Evolutionary conservation across 2,113 vertebrate species (phyloP).

Genomic region (Piaya cayana): DNA sequence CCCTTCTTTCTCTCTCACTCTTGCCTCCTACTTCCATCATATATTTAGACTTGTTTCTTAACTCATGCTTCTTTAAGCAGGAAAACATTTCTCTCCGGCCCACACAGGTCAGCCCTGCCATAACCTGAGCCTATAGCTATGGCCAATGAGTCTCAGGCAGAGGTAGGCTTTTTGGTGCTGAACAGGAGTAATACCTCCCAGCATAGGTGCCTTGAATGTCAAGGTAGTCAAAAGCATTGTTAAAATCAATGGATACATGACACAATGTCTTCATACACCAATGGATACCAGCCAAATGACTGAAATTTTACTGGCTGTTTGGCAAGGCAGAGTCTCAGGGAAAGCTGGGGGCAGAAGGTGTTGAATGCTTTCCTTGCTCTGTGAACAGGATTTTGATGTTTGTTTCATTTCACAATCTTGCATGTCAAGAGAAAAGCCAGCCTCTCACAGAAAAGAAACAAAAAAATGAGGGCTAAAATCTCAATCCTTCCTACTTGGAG

Average conservation of each 20-base stretch:
- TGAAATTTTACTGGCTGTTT: neutral
- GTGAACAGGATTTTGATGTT: neutral
- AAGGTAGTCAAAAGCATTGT: neutral
- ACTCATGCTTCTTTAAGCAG: neutral
- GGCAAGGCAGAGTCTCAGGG: neutral
- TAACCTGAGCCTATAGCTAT: neutral
- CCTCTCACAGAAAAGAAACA: neutral
- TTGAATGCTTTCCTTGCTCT: neutral
- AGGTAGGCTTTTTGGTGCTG: neutral
- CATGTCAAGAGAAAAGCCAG: neutral
- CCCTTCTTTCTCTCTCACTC: neutral
- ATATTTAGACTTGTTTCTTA: conserved; percentile 8
- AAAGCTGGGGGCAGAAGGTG: accelerated
- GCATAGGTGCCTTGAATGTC: neutral
- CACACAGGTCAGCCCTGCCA: neutral
- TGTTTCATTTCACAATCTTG: neutral
- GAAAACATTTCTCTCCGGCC: neutral
- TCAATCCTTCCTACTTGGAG: neutral
- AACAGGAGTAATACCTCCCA: neutral
- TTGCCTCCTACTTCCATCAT: neutral
- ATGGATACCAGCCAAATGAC: neutral
- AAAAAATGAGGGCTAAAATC: neutral
- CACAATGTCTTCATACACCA: neutral
- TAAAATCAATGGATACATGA: neutral
- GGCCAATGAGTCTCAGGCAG: neutral